Evolutionary conservation across 2,113 vertebrate species (phyloP), one percentile per base, ranked within the genome.

Genomic region (Catharus bicknelli): DNA sequence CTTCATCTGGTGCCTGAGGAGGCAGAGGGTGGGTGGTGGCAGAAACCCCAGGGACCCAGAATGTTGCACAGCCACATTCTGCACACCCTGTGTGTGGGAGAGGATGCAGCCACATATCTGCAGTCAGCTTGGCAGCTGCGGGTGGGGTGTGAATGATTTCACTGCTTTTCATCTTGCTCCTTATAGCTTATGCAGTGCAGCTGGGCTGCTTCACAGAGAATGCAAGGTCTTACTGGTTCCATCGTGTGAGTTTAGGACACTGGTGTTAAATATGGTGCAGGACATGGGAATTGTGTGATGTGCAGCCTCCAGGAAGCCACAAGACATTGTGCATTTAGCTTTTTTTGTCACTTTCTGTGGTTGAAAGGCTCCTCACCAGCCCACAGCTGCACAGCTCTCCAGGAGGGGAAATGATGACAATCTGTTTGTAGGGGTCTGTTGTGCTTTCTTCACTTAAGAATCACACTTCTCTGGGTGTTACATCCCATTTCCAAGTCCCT

Each of bases 81-180:
- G 32, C 2, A 1, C 5, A 1, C 4, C 12, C 42, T 82, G 30
- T 0, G 0, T 10, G 27, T 11, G 43, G 13, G 16, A 42, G 32
- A 53, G 26, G 16, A 67, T 0, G 0, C 7, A 67, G 34, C 7
- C 59, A 27, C 12, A 18, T 1, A 36, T 15, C 17, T 1, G 0
- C 43, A 51, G 29, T 29, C 2, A 1, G 32, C 32, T 22, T 1
- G 0, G 22, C 48, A 54, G 22, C 11, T 29, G 47, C 0, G 1
- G 11, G 4, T 50, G 63, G 27, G 7, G 17, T 34, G 29, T 45
- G 47, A 75, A 51, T 42, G 10, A 59, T 58, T 67, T 58, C 32
- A 17, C 4, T 26, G 6, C 0, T 43, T 84, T 40, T 72, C 51
- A 38, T 78, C n/a, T 62, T 53, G 3, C 5, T 83, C 16, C 19